Base-by-base conservation (phyloP, 2,113 vertebrate species). In the Microcebus tavaratra region DNA sequence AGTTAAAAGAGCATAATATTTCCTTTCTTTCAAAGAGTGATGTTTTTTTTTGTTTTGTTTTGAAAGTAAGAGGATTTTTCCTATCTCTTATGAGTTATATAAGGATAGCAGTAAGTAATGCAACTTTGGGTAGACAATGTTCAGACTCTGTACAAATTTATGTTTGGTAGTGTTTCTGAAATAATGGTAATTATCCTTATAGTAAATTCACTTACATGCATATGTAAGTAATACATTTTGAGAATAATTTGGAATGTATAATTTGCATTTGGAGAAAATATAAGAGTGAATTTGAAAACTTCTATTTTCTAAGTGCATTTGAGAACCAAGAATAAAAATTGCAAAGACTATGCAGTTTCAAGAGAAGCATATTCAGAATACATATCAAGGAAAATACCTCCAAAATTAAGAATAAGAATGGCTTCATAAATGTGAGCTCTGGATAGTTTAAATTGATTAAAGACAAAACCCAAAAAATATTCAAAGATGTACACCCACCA, bases 261-360 rank as follows among this genome's bases (percentile, higher is more conserved):
- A 61, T 57, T 68, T 87, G 48, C 61, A 88, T 87, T 92, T 94
- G 70, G 73, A 90, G 59, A 95, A 90, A 90, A 79, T 29, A 34
- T 34, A 75, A 68, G 45, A 67, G 14, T 83, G 63, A 90, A 78
- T 45, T 68, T 67, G 23, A 50, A 94, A 81, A 20, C 27, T 84
- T 50, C 29, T 93, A 18, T 89, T 93, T 92, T 92, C 31, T 82
- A 36, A 94, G 20, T 85, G 14, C 42, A 63, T 82, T 85, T 15
- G 48, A 72, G 45, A 72, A 92, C 83, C 11, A 87, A 94, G 88
- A 67, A 70, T 72, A 93, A 90, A 91, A 73, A 80, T 72, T 20
- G 14, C 31, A 82, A 78, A 95, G 6, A 0, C 61, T 80, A 90
- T 67, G 1, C n/a, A 80, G 78, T 81, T 79, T 96, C 86, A 80